phyloP scores from a whole-genome alignment of 2,797 vertebrate species.

The Poeciliopsis paucimaculata region DNA sequence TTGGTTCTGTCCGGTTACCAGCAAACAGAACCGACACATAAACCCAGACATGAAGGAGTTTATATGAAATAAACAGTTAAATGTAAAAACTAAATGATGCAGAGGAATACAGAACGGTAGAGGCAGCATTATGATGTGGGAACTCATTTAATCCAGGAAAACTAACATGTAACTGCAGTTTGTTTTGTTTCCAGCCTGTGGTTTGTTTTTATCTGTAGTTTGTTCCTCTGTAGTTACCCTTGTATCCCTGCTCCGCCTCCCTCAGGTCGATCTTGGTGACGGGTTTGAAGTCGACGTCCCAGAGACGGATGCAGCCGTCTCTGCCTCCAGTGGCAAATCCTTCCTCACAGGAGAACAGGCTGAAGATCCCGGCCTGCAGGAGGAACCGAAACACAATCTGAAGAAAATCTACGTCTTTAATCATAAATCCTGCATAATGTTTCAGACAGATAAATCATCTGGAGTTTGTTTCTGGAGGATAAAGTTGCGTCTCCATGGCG shows the following conservation, averaged over 20 bases:
- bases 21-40: not conserved
- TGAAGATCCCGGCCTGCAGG: conserved; percentile 93
- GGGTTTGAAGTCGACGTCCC: conserved; percentile 94
- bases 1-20: not conserved
- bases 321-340: conserved; percentile 95
- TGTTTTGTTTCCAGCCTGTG: too few species aligned
- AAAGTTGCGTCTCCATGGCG: not conserved
- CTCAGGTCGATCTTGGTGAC: conserved; percentile 97
- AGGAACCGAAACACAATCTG: not conserved
- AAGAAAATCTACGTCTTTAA: too few species aligned
- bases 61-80: too few species aligned
- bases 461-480: not conserved
- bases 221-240: conserved; percentile 78
- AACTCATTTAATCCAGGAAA: too few species aligned
- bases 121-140: not conserved
- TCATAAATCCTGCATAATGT: too few species aligned
- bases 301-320: conserved; percentile 92
- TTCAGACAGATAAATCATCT: not conserved
- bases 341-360: conserved; percentile 95
- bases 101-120: not conserved
- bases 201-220: too few species aligned
- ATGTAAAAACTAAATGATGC: not conserved
- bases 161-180: too few species aligned
- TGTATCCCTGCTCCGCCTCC: conserved; percentile 95
- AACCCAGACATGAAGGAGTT: not conserved